These are phyloP conservation scores for Zaprionus africanus DNA, from an alignment of 1,140 invertebrate species.

Conservation along the genomic window DNA sequence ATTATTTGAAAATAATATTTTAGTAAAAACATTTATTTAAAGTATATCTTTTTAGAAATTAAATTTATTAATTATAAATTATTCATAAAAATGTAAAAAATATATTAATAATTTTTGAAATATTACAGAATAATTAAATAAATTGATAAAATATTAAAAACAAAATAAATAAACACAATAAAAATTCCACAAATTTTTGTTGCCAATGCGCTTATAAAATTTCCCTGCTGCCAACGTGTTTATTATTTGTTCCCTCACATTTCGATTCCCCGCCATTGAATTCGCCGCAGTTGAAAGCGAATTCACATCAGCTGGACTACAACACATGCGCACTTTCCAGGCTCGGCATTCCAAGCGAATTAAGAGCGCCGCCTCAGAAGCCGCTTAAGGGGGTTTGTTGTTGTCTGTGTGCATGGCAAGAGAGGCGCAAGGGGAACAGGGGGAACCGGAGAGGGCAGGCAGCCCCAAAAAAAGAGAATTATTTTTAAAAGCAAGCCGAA, in stretches of 20 bases:
- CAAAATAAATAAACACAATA: too few relatives aligned
- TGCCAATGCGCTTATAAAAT: not conserved
- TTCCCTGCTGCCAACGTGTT: not conserved
- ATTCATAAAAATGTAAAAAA: too few relatives aligned
- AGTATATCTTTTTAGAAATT: too few relatives aligned
- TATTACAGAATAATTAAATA: too few relatives aligned
- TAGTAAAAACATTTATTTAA: too few relatives aligned
- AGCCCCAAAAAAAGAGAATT: constrained; percentile 65
- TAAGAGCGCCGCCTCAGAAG: constrained; percentile 60
- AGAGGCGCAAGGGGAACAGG: not conserved
- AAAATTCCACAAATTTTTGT: too few relatives aligned
- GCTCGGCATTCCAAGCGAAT: constrained; percentile 36
- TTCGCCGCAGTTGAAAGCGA: constrained; percentile 63
- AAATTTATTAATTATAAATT: too few relatives aligned
- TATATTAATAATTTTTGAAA: too few relatives aligned
- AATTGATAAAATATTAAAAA: too few relatives aligned
- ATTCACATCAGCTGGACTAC: constrained; percentile 53
- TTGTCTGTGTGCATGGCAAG: constrained; percentile 1
- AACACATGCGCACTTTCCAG: constrained; percentile 75
- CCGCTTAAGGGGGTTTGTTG: constrained; percentile 10
- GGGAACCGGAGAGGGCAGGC: not conserved
- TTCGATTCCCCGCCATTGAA: constrained; percentile 19
- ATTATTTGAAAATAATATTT: too few relatives aligned
- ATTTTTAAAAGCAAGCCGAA: constrained; percentile 48
- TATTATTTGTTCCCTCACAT: constrained; percentile 10